Percentiles rank a stretch among this genome's conserved stretches.
phyloP scores from a whole-genome alignment of 2,113 vertebrate species.

The Corvus cornix region DNA sequence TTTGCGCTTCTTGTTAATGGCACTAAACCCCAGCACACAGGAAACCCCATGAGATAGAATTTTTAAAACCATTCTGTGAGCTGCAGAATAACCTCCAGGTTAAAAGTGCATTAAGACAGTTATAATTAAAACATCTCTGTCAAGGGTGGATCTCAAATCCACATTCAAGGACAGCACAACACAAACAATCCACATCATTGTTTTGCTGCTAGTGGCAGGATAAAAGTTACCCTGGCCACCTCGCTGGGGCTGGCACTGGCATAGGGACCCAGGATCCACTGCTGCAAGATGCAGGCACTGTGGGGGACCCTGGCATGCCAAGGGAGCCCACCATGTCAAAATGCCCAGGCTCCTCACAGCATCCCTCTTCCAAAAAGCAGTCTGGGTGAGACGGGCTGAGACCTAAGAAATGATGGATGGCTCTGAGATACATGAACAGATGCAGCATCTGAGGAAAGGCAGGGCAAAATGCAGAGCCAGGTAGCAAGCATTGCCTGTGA shows the following conservation, averaged over 20 bases:
- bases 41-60: not conserved
- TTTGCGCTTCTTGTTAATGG: not conserved
- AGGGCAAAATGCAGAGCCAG: not conserved
- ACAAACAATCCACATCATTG: not conserved
- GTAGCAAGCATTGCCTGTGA: not conserved
- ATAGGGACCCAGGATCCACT: not conserved
- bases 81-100: conserved; percentile 4
- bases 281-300: not conserved
- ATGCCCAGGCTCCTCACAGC: not conserved
- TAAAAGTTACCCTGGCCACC: not conserved
- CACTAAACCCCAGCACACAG: not conserved
- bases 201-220: not conserved
- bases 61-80: not conserved
- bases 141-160: not conserved
- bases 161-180: not conserved
- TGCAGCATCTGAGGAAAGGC: not conserved
- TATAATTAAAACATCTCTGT: not conserved
- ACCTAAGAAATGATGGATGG: not conserved
- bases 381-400: not conserved
- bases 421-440: not conserved
- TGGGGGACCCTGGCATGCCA: rapidly evolving
- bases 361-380: not conserved
- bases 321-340: not conserved
- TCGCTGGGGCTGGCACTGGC: not conserved
- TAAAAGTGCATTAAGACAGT: conserved; percentile 2